phyloP scores from a whole-genome alignment of 2,888 invertebrate species.

The Leptura quadrifasciata region DNA sequence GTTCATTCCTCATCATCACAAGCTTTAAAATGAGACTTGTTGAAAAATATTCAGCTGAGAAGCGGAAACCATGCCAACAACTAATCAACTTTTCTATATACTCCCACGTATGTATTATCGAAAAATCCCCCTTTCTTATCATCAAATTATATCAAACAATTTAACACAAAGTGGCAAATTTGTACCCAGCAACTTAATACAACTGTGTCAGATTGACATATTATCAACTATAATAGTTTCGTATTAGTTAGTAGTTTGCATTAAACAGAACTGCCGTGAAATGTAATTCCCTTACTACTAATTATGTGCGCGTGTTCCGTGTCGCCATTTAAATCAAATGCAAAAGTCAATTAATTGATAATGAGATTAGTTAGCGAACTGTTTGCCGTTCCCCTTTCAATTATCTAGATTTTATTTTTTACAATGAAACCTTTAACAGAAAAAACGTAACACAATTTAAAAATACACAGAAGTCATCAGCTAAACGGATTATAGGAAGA shows the following conservation, averaged over 20 bases:
- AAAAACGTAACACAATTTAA: not conserved
- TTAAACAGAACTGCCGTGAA: slow-evolving; percentile 50
- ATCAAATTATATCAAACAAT: not conserved
- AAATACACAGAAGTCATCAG: not conserved
- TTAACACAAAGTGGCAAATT: not conserved
- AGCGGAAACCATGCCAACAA: not conserved
- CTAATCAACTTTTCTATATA: not conserved
- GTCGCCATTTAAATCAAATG: slow-evolving; percentile 57
- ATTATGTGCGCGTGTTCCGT: slow-evolving; percentile 52
- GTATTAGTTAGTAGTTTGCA: slow-evolving; percentile 48
- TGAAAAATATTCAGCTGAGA: not conserved
- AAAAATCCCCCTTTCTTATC: not conserved
- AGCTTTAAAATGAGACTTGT: not conserved
- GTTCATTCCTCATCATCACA: too few species aligned
- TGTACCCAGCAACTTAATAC: not conserved
- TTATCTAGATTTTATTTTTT: slow-evolving; percentile 24
- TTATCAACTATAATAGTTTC: slow-evolving; percentile 41
- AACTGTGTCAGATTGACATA: slow-evolving; percentile 2
- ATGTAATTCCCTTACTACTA: slow-evolving; percentile 53
- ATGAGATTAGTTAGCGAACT: slow-evolving; percentile 58
- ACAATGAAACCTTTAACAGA: not conserved
- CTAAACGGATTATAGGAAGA: too few species aligned
- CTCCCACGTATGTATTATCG: not conserved
- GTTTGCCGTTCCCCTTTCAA: slow-evolving; percentile 52
- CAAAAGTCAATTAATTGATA: slow-evolving; percentile 57